Evolutionary conservation across 2,797 vertebrate genomes (phyloP).

Genomic region (Tokudaia muenninki): DNA sequence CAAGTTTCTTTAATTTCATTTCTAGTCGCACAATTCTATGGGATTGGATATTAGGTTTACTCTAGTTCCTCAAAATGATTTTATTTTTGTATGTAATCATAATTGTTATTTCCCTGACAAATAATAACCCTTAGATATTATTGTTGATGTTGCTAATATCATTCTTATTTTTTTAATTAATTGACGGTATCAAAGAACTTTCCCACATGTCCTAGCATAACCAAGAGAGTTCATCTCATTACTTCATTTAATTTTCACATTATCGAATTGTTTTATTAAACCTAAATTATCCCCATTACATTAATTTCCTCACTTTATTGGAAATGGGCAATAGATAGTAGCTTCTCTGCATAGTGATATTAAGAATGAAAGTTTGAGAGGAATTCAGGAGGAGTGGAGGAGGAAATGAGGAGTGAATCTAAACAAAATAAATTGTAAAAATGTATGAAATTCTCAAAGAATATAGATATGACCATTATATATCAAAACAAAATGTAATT

Average conservation of each 20-base stretch:
- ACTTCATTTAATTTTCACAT: background rate
- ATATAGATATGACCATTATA: background rate
- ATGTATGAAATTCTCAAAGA: background rate
- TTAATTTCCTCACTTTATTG: background rate
- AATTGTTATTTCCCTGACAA: background rate
- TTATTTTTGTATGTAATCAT: background rate
- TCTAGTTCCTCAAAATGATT: constrained; percentile 18
- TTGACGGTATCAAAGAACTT: background rate
- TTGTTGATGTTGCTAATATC: background rate
- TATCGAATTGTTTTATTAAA: constrained; percentile 9
- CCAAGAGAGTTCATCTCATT: background rate
- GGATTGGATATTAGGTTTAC: background rate
- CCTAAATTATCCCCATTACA: background rate
- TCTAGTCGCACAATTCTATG: background rate
- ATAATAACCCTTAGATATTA: background rate
- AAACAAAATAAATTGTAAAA: background rate
- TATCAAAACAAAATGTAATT: background rate
- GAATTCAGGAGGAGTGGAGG: background rate
- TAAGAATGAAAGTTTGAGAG: background rate
- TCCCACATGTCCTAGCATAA: background rate
- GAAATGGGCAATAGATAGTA: background rate
- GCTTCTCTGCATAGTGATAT: background rate
- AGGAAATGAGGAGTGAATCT: background rate
- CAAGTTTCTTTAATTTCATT: constrained; percentile 34
- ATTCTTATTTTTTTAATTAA: constrained; percentile 15